phyloP scores from a whole-genome alignment of 2,113 vertebrate species.

The Paralichthys olivaceus region DNA sequence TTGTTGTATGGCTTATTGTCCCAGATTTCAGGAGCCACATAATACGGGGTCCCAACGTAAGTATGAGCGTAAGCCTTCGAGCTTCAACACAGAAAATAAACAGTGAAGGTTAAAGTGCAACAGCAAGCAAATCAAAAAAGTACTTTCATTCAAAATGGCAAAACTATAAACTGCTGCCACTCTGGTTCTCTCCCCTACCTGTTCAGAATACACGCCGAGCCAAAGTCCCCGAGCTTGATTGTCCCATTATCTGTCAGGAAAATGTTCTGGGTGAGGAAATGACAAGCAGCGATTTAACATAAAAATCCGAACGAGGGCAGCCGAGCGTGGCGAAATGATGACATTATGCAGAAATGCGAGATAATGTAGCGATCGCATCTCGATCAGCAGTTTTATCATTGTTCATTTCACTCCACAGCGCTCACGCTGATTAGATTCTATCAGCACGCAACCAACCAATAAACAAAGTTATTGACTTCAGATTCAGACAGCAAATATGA shows the following conservation, averaged over 20 bases:
- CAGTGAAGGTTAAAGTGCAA: neutral
- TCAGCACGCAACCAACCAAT: constrained; percentile 19
- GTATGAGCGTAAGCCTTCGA: constrained; percentile 86
- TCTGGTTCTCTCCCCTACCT: constrained; percentile 77
- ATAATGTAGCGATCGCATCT: constrained; percentile 27
- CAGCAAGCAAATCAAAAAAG: neutral
- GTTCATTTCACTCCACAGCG: constrained; percentile 32
- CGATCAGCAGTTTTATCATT: constrained; percentile 32
- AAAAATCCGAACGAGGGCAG: constrained; percentile 12
- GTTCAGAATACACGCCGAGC: constrained; percentile 90
- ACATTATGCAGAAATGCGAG: constrained; percentile 23
- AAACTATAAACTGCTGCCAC: neutral
- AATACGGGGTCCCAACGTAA: constrained; percentile 95
- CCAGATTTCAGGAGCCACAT: constrained; percentile 96
- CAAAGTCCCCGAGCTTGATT: constrained; percentile 94
- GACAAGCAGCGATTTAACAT: constrained; percentile 31
- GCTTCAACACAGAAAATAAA: constrained; percentile 69
- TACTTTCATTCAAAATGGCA: neutral
- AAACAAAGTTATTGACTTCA: constrained; percentile 3
- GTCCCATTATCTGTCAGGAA: constrained; percentile 89
- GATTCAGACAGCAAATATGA: constrained; percentile 6
- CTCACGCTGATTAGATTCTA: constrained; percentile 36
- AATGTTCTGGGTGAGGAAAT: constrained; percentile 85
- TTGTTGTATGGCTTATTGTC: constrained; percentile 94
- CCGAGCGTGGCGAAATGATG: constrained; percentile 10